phyloP scores from a whole-genome alignment of 1,140 invertebrate genomes.

The Platorchestia sp. region DNA sequence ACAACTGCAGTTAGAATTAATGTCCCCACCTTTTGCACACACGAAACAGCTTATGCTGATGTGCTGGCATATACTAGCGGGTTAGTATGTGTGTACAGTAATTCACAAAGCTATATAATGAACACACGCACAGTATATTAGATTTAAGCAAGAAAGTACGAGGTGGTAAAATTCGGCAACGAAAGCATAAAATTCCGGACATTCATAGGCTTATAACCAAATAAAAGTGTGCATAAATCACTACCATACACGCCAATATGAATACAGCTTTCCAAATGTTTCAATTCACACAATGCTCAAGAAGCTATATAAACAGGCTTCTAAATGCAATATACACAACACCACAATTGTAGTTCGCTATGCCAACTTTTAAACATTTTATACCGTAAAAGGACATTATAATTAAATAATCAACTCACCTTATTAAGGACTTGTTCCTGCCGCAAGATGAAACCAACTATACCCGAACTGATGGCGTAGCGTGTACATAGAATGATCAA shows the following conservation, averaged over 20 bases:
- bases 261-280: no score
- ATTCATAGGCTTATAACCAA: neutral
- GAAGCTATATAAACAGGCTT: no score
- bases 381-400: neutral
- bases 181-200: neutral
- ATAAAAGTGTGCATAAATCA: neutral
- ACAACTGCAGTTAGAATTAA: neutral
- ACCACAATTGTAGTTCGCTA: neutral
- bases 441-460: neutral
- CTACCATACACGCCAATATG: neutral
- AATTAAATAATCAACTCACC: neutral
- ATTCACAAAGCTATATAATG: neutral
- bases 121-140: neutral
- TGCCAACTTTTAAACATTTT: neutral
- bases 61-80: slow-evolving; percentile 23
- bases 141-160: neutral
- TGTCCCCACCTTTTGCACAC: slow-evolving; percentile 26
- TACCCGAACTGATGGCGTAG: no score
- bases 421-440: neutral
- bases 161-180: no score
- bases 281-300: no score
- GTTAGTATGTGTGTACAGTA: neutral
- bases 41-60: neutral
- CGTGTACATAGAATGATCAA: neutral
- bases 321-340: no score